Evolutionary conservation across 2,888 invertebrate genomes (phyloP).

Genomic region (Herminia tarsipennalis): DNA sequence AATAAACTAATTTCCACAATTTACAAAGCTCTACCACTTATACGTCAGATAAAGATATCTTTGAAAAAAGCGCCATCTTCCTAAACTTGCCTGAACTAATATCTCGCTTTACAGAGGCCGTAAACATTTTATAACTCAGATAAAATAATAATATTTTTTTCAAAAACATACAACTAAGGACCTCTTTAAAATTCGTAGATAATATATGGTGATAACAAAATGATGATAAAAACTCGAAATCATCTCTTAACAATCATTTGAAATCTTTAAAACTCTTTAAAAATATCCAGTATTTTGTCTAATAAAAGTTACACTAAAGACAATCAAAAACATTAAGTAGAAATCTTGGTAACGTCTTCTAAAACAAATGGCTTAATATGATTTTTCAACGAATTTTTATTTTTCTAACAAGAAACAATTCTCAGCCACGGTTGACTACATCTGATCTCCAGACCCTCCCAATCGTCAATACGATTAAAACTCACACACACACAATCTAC

Average conservation of each 20-base stretch:
- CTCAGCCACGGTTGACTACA: conserved; percentile 50
- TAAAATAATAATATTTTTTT: not conserved
- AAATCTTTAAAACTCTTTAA: too few relatives aligned
- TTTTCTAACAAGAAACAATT: not conserved
- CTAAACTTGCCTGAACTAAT: conserved; percentile 24
- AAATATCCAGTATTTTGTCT: too few relatives aligned
- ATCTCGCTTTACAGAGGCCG: conserved; percentile 25
- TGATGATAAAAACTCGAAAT: too few relatives aligned
- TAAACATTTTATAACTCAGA: conserved; percentile 40
- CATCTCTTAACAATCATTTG: too few relatives aligned
- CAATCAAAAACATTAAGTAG: too few relatives aligned
- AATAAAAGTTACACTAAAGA: too few relatives aligned
- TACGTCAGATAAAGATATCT: not conserved
- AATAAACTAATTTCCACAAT: too few relatives aligned
- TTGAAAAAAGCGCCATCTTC: conserved; percentile 52
- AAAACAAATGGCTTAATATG: not conserved
- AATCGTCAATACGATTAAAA: conserved; percentile 56
- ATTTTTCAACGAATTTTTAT: not conserved
- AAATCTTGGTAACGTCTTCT: too few relatives aligned
- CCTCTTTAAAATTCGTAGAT: too few relatives aligned
- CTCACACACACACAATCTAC: conserved; percentile 57
- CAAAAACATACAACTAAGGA: not conserved
- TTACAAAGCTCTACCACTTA: too few relatives aligned
- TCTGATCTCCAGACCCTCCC: conserved; percentile 62
- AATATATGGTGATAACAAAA: too few relatives aligned